Evolutionary conservation across 1,140 invertebrate species (phyloP).

Genomic region (Oscheius sp.): DNA sequence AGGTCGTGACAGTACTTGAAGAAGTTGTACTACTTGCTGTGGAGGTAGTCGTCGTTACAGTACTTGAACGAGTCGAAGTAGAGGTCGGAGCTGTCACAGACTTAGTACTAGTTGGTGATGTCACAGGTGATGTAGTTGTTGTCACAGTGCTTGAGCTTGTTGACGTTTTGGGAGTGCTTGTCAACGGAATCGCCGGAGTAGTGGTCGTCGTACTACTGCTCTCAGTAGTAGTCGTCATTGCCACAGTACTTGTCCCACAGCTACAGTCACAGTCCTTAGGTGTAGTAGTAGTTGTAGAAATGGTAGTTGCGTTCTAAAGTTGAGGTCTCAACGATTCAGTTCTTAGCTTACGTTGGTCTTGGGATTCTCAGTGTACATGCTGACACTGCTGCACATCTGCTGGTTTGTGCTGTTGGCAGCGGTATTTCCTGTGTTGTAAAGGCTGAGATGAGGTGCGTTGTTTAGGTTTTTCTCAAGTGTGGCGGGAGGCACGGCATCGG

Average conservation of each 20-base stretch:
- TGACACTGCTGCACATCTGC: not conserved
- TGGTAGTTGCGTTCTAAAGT: no score
- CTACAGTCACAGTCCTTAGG: not conserved
- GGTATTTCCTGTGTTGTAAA: not conserved
- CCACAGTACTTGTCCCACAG: not conserved
- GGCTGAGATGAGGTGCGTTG: not conserved
- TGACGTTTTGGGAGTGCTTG: not conserved
- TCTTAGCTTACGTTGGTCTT: no score
- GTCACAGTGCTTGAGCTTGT: not conserved
- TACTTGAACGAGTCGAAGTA: not conserved
- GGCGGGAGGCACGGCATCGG: not conserved
- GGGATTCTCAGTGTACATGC: not conserved
- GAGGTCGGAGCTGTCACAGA: not conserved
- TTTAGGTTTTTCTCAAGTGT: not conserved
- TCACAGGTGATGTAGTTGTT: not conserved
- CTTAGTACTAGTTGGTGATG: not conserved
- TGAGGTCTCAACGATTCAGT: no score
- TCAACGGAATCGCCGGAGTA: not conserved
- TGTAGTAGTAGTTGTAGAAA: not conserved
- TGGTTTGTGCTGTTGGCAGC: not conserved
- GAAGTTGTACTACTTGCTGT: not conserved
- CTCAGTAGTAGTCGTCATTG: not conserved
- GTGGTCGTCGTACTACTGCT: not conserved
- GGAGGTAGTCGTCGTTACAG: not conserved
- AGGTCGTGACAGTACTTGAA: not conserved